Evolutionary conservation across 2,888 invertebrate genomes (phyloP), one percentile per base, ranked within the genome.

Genomic region (Sinelater perroti): DNA sequence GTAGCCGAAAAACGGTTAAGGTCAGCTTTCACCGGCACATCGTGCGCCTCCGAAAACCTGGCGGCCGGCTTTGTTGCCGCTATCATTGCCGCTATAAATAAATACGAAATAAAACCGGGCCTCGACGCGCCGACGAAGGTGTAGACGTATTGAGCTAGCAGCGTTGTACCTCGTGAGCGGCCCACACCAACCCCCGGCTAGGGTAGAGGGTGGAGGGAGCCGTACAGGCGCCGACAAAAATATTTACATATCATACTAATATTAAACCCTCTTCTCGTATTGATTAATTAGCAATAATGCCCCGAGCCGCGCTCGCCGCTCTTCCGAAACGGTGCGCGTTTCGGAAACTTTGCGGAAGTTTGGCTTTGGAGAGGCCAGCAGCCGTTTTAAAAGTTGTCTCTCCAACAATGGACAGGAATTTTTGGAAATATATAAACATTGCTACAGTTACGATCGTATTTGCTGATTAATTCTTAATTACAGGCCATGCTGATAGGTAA

Each of bases 161-260:
- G 68, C 67, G 36, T 65, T 60, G 74, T 61, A 62, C 66, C 70
- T 57, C 67, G 68, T 67, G 65, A 62, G 62, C 64, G 67, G 58
- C 65, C 70, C 73, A 75, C 75, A 71, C 69, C 72, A 71, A 72
- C 72, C 72, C 72, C 70, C 75, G 72, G 73, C 71, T 70, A 70
- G 70, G 68, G 67, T 56, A 70, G 68, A 66, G 64, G 69, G 70
- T 71, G 67, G 71, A 56, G 67, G 67, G 78, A 80, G 81, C 64
- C 78, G 77, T 70, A 78, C 79, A 80, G 80, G 79, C 80, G 80
- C 79, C 77, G 76, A 78, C 79, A 78, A 78, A 80, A 80, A 81
- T 79, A 81, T 80, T 80, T 79, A 78, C 72, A 70, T 73, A 75
- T 71, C 69, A 66, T 72, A 73, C 74, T 74, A 70, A 76, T 76